Evolutionary conservation across 2,797 vertebrate genomes (phyloP).

Genomic region (Tokudaia muenninki): DNA sequence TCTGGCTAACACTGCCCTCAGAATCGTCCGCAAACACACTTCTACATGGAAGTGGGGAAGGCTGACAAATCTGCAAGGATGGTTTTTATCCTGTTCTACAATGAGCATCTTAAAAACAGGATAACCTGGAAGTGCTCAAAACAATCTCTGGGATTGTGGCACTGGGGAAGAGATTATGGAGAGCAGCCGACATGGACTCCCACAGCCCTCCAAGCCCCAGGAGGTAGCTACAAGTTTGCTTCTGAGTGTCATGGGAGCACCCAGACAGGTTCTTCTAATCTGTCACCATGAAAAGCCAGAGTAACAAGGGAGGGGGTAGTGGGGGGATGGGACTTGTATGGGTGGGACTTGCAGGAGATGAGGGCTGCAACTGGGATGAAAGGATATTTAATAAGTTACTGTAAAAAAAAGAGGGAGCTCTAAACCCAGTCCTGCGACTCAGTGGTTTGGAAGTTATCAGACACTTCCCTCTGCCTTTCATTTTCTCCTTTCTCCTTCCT

Average conservation of each 20-base stretch:
- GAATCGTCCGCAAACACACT: not conserved
- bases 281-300: not conserved
- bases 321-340: not conserved
- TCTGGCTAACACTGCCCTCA: not conserved
- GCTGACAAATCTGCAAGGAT: not conserved
- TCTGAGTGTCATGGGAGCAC: not conserved
- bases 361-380: not conserved
- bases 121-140: not conserved
- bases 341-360: not conserved
- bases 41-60: not conserved
- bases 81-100: constrained; percentile 21
- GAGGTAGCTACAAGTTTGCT: not conserved
- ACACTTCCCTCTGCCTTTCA: not conserved
- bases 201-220: not conserved
- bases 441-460: not conserved
- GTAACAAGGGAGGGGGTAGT: not conserved
- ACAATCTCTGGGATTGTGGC: not conserved
- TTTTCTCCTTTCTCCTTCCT: not conserved
- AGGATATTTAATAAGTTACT: not conserved
- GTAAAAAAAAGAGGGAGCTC: not conserved
- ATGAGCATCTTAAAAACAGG: constrained; percentile 37
- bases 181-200: not conserved
- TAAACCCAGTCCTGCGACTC: not conserved
- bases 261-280: not conserved
- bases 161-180: not conserved